Conservation (phyloP, 2,888 invertebrate species). For the Aphidoletes aphidimyza region DNA sequence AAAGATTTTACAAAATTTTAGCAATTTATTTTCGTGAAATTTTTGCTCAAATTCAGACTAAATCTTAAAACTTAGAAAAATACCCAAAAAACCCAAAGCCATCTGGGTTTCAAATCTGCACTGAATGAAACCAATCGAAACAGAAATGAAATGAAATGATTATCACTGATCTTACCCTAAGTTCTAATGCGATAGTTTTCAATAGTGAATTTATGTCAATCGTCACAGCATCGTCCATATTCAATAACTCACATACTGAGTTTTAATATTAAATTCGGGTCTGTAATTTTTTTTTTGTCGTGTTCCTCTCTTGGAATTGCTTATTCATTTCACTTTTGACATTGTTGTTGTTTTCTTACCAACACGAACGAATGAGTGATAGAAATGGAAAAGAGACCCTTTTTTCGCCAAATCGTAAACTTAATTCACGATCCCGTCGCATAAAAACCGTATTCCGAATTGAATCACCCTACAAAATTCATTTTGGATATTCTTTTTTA, state of each 20-base stretch:
- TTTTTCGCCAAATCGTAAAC: conserved; percentile 4
- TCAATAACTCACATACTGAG: conserved; percentile 20
- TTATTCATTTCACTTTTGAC: no score
- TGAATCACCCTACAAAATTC: conserved; percentile 28
- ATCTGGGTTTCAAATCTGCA: no score
- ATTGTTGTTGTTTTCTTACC: conserved; percentile 9
- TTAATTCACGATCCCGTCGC: background rate
- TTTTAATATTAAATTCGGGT: background rate
- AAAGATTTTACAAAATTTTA: no score
- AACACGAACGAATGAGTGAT: background rate
- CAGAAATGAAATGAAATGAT: background rate
- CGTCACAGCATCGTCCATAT: conserved; percentile 21
- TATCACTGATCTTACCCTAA: conserved; percentile 31
- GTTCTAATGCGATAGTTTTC: background rate
- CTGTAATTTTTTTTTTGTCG: background rate
- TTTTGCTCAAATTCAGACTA: no score
- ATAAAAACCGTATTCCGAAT: background rate
- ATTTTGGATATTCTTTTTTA: conserved; percentile 20
- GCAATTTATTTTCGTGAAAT: no score
- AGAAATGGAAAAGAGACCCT: conserved; percentile 23
- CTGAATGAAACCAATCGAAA: background rate
- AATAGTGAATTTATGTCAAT: background rate
- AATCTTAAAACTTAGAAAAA: no score
- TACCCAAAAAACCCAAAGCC: no score
- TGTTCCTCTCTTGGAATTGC: no score